These are phyloP conservation scores for Epinephelus lanceolatus DNA, from an alignment of 2,113 vertebrate genomes.

Conservation along the genomic window DNA sequence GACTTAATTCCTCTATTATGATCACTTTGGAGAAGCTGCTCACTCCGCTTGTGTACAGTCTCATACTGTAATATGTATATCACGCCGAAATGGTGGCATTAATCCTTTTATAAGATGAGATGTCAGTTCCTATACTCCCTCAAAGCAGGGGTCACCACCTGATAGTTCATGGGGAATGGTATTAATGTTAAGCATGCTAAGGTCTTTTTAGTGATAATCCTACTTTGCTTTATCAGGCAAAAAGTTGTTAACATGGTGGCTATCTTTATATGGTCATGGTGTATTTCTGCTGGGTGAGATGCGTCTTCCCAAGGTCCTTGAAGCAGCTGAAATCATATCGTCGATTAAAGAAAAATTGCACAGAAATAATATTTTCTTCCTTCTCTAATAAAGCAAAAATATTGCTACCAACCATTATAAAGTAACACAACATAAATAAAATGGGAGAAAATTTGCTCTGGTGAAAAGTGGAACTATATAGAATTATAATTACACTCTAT, in stretches of 20 bases:
- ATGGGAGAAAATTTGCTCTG: no score
- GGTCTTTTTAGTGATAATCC: conserved; percentile 4
- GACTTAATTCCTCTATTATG: conserved; percentile 50
- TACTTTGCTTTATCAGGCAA: conserved; percentile 14
- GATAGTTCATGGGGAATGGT: not conserved
- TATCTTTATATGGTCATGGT: not conserved
- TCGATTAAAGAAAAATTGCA: no score
- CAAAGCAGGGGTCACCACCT: not conserved
- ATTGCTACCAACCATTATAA: no score
- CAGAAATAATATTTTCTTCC: not conserved
- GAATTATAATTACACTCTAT: no score
- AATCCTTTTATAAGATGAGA: conserved; percentile 14
- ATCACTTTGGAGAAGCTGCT: conserved; percentile 34
- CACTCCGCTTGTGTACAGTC: conserved; percentile 21
- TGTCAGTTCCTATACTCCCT: not conserved
- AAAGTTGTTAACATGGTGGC: not conserved
- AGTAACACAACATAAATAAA: no score
- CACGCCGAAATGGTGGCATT: not conserved
- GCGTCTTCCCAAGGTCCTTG: not conserved
- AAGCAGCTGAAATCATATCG: not conserved
- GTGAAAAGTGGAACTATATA: no score
- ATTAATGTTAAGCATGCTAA: not conserved
- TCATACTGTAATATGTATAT: not conserved
- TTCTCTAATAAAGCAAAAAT: not conserved
- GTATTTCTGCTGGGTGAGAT: not conserved